A percentile compares a stretch with the other conserved stretches of the same genome.
phyloP scores from a whole-genome alignment of 2,113 vertebrate genomes.

The Solea solea region DNA sequence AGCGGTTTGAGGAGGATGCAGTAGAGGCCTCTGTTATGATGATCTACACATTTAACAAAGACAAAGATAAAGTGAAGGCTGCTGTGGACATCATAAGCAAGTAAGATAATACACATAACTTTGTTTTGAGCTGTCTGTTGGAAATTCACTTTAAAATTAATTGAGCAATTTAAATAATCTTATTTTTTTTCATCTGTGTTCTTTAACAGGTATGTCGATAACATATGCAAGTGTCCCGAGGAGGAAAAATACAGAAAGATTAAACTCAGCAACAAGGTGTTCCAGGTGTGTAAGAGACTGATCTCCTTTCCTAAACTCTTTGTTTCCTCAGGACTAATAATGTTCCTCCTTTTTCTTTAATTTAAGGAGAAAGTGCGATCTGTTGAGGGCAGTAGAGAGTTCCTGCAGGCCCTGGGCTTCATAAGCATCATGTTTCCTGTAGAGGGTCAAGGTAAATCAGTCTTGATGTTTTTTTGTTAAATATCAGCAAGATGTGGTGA shows the following conservation, averaged over 20 bases:
- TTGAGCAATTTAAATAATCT: not conserved
- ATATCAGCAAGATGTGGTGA: not conserved
- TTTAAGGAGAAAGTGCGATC: conserved; percentile 88
- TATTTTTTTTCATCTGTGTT: not conserved
- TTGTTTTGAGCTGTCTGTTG: not conserved
- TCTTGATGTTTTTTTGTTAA: not conserved
- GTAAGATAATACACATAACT: conserved; percentile 74
- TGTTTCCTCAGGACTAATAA: not conserved
- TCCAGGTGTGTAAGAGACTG: conserved; percentile 83
- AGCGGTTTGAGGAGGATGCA: conserved; percentile 87
- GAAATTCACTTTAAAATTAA: not conserved
- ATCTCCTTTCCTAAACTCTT: not conserved
- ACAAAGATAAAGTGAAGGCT: conserved; percentile 87
- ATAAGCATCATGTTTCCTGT: conserved; percentile 80
- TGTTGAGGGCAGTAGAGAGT: conserved; percentile 88
- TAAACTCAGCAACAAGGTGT: conserved; percentile 94
- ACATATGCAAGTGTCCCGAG: conserved; percentile 90
- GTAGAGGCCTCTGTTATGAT: conserved; percentile 94
- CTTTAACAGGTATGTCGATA: conserved; percentile 89
- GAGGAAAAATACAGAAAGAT: conserved; percentile 95
- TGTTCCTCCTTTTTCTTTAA: not conserved
- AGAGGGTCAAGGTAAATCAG: conserved; percentile 85
- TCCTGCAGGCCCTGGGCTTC: conserved; percentile 91
- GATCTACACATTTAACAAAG: conserved; percentile 95
- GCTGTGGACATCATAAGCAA: conserved; percentile 94